Conservation (phyloP, 2,888 invertebrate genomes). For the Parnassius glacialis region DNA sequence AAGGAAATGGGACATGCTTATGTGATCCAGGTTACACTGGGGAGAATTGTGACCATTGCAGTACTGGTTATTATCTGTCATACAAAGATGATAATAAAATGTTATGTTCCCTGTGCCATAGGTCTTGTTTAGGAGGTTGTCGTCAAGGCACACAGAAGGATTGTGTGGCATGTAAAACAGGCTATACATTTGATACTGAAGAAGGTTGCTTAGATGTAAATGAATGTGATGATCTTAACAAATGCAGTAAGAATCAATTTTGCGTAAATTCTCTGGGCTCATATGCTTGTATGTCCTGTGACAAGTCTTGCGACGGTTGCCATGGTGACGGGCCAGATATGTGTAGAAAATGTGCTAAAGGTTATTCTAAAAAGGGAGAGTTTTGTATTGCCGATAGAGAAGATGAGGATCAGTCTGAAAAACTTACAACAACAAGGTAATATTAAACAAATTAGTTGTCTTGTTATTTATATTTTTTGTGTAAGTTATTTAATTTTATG, state of each 20-base stretch:
- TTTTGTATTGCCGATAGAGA: conserved; percentile 86
- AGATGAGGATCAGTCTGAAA: conserved; percentile 54
- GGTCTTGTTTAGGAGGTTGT: conserved; percentile 89
- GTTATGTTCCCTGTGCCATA: conserved; percentile 89
- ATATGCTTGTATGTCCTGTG: conserved; percentile 89
- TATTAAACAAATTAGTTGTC: conserved; percentile 14
- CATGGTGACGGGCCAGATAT: conserved; percentile 95
- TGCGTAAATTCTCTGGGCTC: conserved; percentile 95
- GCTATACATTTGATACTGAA: conserved; percentile 87
- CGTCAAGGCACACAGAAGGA: conserved; percentile 86
- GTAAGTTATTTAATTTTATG: conserved; percentile 30
- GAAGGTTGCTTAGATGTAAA: conserved; percentile 92
- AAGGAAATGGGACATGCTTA: conserved; percentile 94
- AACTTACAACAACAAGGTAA: conserved; percentile 63
- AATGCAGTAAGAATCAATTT: conserved; percentile 86
- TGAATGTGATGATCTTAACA: conserved; percentile 85
- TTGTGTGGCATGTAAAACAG: conserved; percentile 81
- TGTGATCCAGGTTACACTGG: conserved; percentile 93
- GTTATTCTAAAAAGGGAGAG: conserved; percentile 86
- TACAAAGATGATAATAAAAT: conserved; percentile 88
- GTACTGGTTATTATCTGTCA: conserved; percentile 85
- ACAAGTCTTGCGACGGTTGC: conserved; percentile 91
- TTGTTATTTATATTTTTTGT: conserved; percentile 17
- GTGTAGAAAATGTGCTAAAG: conserved; percentile 90
- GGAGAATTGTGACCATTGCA: conserved; percentile 88